Percentiles rank a stretch among this genome's conserved stretches.
These are phyloP conservation scores for Ahaetulla prasina DNA, from an alignment of 2,113 vertebrate genomes.

Conservation along the genomic window DNA sequence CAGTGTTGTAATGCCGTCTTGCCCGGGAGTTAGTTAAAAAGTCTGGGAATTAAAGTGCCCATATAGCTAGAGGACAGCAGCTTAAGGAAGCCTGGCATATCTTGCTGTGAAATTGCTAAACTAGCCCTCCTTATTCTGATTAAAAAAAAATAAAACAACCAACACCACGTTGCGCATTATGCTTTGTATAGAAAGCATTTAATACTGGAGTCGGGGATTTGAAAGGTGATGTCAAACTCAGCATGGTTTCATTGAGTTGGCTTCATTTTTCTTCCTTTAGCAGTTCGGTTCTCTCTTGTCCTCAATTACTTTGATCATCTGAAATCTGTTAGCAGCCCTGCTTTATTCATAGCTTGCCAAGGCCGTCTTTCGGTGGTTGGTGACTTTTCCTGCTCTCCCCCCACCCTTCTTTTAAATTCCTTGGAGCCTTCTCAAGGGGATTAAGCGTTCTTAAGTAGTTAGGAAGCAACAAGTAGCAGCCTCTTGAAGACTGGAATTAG, in stretches of 20 bases:
- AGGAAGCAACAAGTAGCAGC: fast-evolving
- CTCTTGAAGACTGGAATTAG: neutral
- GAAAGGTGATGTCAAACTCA: neutral
- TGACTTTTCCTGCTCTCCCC: neutral
- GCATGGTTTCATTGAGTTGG: too few species aligned
- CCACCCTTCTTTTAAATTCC: neutral
- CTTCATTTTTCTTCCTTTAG: neutral
- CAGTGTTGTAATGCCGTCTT: neutral
- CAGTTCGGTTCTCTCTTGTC: neutral
- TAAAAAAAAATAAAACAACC: neutral
- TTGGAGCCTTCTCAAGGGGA: neutral
- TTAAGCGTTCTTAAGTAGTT: neutral
- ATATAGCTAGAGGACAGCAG: neutral
- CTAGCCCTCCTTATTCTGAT: neutral
- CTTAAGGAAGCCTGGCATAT: neutral
- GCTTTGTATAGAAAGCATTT: neutral
- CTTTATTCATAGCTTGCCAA: neutral
- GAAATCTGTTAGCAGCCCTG: neutral
- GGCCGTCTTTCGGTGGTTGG: neutral
- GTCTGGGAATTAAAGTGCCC: neutral
- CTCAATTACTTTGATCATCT: neutral
- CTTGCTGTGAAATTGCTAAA: neutral
- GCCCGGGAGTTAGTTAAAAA: neutral
- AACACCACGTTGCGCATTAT: neutral
- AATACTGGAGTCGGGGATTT: neutral